Percentiles rank a stretch among this genome's conserved stretches.
Conservation (phyloP, 1,140 invertebrate species). For the Drosophila pseudoananassae region DNA sequence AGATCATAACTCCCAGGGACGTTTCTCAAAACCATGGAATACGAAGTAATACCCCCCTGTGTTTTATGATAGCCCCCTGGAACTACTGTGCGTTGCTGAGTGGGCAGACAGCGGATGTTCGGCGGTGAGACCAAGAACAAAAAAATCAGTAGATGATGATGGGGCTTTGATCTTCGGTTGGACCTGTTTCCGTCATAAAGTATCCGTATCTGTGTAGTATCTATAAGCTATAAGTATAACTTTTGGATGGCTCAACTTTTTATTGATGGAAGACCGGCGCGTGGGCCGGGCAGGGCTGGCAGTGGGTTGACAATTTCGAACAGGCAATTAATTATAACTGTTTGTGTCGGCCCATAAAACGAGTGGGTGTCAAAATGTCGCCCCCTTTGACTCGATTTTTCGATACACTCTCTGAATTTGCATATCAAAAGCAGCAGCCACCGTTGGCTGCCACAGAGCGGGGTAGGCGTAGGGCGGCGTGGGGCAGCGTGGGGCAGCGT, state of each 20-base stretch:
- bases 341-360: constrained; percentile 52
- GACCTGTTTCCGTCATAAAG: constrained; percentile 70
- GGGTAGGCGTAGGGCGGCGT: not conserved
- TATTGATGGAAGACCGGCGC: constrained; percentile 49
- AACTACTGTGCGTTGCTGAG: constrained; percentile 52
- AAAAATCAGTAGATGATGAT: constrained; percentile 57
- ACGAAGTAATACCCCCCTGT: not conserved
- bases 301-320: constrained; percentile 73
- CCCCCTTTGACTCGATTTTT: constrained; percentile 38
- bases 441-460: not conserved
- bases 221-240: constrained; percentile 56
- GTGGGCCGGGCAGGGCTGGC: constrained; percentile 44
- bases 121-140: constrained; percentile 22
- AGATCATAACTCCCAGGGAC: not conserved
- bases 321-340: constrained; percentile 80
- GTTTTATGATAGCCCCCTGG: not conserved
- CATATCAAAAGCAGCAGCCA: constrained; percentile 68
- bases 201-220: constrained; percentile 51
- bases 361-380: constrained; percentile 64
- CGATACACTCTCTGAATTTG: constrained; percentile 50
- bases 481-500: not conserved
- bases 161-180: constrained; percentile 70
- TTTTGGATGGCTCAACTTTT: constrained; percentile 50
- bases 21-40: not conserved
- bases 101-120: constrained; percentile 63